Evolutionary conservation across 2,888 invertebrate species (phyloP).

Genomic region (Rotaria macrura): DNA sequence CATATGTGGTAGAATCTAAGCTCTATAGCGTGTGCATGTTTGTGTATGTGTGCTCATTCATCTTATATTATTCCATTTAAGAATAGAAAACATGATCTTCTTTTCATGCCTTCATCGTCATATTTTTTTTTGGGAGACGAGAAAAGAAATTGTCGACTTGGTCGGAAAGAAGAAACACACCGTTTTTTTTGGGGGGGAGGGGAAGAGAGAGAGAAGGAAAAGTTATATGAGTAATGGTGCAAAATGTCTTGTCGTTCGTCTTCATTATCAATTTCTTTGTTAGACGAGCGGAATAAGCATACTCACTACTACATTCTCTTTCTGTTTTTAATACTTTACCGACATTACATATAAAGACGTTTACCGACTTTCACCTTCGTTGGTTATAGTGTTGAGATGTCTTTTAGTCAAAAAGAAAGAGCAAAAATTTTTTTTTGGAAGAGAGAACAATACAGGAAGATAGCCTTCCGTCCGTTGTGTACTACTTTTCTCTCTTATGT

Average conservation of each 20-base stretch:
- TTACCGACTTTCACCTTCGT: background rate
- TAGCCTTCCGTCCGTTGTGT: background rate
- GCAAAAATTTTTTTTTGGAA: background rate
- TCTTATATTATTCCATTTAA: slow-evolving; percentile 1
- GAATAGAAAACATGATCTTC: slow-evolving; percentile 5
- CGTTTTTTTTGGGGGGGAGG: background rate
- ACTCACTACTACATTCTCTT: background rate
- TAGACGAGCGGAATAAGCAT: background rate
- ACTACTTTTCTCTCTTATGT: background rate
- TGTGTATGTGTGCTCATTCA: background rate
- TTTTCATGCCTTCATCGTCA: background rate
- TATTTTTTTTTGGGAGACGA: background rate
- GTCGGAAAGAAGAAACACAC: background rate
- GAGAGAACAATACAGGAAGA: background rate
- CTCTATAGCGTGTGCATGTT: background rate
- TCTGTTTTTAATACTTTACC: slow-evolving; percentile 1
- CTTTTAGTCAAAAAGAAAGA: slow-evolving; percentile 5
- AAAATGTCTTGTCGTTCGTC: background rate
- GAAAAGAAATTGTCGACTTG: background rate
- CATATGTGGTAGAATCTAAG: background rate
- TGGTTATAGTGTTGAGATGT: background rate
- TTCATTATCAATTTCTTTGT: slow-evolving; percentile 13
- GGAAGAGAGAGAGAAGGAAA: background rate
- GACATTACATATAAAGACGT: background rate
- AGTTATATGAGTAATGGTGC: background rate